Base-by-base conservation (phyloP, 2,888 invertebrate species). In the Sipha maydis region DNA sequence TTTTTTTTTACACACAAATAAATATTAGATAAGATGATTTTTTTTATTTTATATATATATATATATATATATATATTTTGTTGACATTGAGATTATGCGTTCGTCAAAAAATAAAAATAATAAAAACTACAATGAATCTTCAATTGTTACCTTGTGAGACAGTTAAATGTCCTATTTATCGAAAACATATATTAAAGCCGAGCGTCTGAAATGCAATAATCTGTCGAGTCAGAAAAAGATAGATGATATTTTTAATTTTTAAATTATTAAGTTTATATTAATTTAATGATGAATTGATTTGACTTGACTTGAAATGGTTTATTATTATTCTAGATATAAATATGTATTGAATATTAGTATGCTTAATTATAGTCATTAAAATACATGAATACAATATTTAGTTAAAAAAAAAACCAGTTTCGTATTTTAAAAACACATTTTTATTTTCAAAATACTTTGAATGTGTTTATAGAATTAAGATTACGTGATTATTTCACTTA, bases 71-170 rank as follows among this genome's bases (percentile, higher is more conserved):
- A 48, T 48, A 80, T 67, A 80, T 41, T 67, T n/a, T 8, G 71
- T 71, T 28, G 71, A 71, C 82, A 71, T 83, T 69, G 80, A 67
- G 67, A 80, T 69, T 61, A 38, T 80, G 67, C 28, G 19, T 21
- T 61, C 38, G 67, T 61, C 38, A 61, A 56, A 1, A 31, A 34
- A 79, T 21, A 61, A 61, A 19, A 61, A 7, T 61, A 19, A 25
- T 61, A 19, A 41, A 41, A 41, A 25, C 61, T 48, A 61, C 9
- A 67, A 80, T 67, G 80, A 80, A n/a, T 61, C 38, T 61, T 38
- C 38, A 38, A 38, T 61, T 38, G 38, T 19, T 80, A 67, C 28
- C 67, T 38, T 80, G 38, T 38, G 34, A 34, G n/a, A 80, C 25
- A 8, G 31, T 28, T n/a, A 8, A 9, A 67, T 28, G 28, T 41